Base-by-base conservation (phyloP, 2,113 vertebrate species). In the Terrapene triunguis region DNA sequence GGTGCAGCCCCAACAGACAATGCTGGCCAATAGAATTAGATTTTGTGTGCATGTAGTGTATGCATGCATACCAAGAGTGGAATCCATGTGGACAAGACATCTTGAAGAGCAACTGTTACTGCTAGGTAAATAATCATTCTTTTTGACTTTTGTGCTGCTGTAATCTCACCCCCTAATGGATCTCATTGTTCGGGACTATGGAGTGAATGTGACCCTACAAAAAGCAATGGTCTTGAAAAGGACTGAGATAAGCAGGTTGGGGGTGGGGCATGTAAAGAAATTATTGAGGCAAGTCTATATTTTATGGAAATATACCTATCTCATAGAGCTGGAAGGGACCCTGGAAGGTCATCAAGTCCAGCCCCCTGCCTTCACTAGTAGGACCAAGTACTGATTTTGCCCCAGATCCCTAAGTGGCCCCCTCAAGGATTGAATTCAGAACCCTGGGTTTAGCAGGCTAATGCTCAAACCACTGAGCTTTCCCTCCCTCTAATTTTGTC, bases 151-250 rank as follows among this genome's bases (percentile, higher is more conserved):
- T 76, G 44, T 62, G 48, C 47, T 84, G 59, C n/a, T 84, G 47
- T 81, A 88, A 92, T 80, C 81, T 95, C 76, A 80, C 72, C 95
- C 91, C 82, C 59, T 59, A 85, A 84, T 57, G 27, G 11, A 59
- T 84, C 38, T 94, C 38, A 10, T 22, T 4, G 10, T 59, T 83
- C 90, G 80, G 27, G 8, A 85, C 91, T 80, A 51, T 29, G 57
- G 50, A 95, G 89, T 44, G 10, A 89, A 94, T 82, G 22, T 2
- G 1, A 53, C 94, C 50, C 47, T 24, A 84, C 57, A 93, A 85
- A 93, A 94, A 88, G 65, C 35, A 88, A 5, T 5, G 35, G 50
- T 80, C 13, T 79, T 80, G 14, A 53, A 82, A 51, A 85, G 24
- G 13, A 85, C 32, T 51, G 22, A 4, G 88, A 8, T 6, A 81